These are phyloP conservation scores for Dryas iulia DNA, from an alignment of 1,140 invertebrate species.

Conservation along the genomic window DNA sequence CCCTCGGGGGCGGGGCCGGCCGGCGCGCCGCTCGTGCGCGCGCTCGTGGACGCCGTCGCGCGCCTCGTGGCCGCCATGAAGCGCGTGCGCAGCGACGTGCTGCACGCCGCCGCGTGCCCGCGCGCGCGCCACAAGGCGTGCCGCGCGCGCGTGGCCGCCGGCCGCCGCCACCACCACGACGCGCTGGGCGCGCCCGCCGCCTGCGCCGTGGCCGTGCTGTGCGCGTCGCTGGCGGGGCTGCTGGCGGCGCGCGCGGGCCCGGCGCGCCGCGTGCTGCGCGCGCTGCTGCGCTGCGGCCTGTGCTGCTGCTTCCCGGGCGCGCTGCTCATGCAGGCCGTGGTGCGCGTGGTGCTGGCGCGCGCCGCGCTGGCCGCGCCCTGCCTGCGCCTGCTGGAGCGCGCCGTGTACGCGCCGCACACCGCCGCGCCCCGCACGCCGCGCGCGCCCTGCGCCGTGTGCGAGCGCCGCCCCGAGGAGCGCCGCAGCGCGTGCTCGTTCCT, in stretches of 20 bases:
- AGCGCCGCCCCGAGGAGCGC: constrained; percentile 46
- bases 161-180: constrained; percentile 82
- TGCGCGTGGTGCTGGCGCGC: constrained; percentile 62
- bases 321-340: constrained; percentile 65
- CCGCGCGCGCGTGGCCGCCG: constrained; percentile 54
- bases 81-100: constrained; percentile 79
- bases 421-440: constrained; percentile 72
- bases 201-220: constrained; percentile 82
- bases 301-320: constrained; percentile 84
- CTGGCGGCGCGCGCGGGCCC: constrained; percentile 57
- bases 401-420: constrained; percentile 82
- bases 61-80: constrained; percentile 75
- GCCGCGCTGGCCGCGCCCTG: constrained; percentile 50
- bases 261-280: constrained; percentile 80
- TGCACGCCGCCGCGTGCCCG: constrained; percentile 79
- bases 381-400: constrained; percentile 80
- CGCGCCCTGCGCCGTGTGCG: constrained; percentile 69
- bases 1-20: constrained; percentile 67
- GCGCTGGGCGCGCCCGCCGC: constrained; percentile 77
- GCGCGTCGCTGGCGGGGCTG: constrained; percentile 80
- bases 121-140: constrained; percentile 79
- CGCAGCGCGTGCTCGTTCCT: constrained; percentile 80
- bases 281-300: constrained; percentile 81
- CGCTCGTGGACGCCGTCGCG: not conserved
- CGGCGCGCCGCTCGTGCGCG: not conserved